phyloP scores from a whole-genome alignment of 2,113 vertebrate species.

The Chaetodon trifascialis region DNA sequence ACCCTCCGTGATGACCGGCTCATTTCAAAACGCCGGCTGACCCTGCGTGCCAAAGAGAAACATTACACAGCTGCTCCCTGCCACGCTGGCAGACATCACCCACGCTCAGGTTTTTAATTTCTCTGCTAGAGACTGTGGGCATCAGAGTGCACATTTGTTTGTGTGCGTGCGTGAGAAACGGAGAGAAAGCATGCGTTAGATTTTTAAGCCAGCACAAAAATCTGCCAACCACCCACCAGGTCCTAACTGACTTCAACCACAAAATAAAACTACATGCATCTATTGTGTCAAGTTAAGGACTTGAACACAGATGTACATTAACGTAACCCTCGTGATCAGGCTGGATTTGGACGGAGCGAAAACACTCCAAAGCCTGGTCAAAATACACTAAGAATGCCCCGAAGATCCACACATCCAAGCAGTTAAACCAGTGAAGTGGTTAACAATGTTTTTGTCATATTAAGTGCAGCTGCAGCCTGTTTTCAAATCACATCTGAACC shows the following conservation, averaged over 20 bases:
- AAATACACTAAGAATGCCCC: not conserved
- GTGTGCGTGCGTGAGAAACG: slow-evolving; percentile 9
- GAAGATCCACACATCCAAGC: not conserved
- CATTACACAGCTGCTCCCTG: slow-evolving; percentile 71
- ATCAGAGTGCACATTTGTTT: slow-evolving; percentile 30
- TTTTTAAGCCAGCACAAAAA: slow-evolving; percentile 10
- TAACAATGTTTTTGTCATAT: not conserved
- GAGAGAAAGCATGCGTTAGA: slow-evolving; percentile 18
- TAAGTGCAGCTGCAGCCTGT: not conserved
- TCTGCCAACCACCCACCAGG: slow-evolving; percentile 4
- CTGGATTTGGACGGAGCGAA: not conserved
- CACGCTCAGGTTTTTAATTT: slow-evolving; percentile 60
- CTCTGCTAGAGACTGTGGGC: slow-evolving; percentile 19
- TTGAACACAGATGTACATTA: not conserved
- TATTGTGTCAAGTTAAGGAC: not conserved
- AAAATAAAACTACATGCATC: slow-evolving; percentile 5
- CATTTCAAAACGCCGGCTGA: slow-evolving; percentile 40
- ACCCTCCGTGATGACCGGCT: slow-evolving; percentile 28
- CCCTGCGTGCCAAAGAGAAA: slow-evolving; percentile 61
- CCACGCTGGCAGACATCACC: slow-evolving; percentile 56
- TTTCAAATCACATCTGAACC: not conserved
- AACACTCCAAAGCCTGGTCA: not conserved
- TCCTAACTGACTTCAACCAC: slow-evolving; percentile 12
- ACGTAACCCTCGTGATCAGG: not conserved
- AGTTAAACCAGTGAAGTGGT: not conserved